Conservation (phyloP, 2,888 invertebrate genomes). For the Eupithecia inturbata region DNA sequence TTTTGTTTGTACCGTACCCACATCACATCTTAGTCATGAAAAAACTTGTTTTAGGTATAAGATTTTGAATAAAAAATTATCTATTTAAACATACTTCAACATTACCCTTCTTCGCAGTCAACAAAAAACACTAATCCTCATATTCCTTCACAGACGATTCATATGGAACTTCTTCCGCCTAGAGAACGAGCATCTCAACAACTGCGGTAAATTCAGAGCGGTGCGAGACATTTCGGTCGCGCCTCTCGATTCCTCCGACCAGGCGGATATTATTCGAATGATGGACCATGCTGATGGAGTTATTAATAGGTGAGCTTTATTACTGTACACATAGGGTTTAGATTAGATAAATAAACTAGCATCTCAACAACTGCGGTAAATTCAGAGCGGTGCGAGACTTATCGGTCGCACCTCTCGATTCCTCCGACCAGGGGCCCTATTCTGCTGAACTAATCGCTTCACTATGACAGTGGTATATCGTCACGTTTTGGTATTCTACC, state of each 20-base stretch:
- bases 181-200: constrained; percentile 99
- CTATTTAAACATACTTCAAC: no score
- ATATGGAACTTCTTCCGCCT: constrained; percentile 99
- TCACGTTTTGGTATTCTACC: no score
- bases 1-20: no score
- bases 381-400: constrained; percentile 99
- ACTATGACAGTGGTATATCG: no score
- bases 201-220: constrained; percentile 99
- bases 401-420: constrained; percentile 96
- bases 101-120: not conserved
- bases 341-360: not conserved
- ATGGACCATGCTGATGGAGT: constrained; percentile 98
- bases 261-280: constrained; percentile 94
- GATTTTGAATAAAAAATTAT: no score
- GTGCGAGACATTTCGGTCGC: constrained; percentile 98
- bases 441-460: no score
- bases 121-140: not conserved
- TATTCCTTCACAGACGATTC: constrained; percentile 87
- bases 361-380: constrained; percentile 98
- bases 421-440: constrained; percentile 97
- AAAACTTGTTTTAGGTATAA: no score
- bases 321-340: not conserved
- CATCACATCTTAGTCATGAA: no score
- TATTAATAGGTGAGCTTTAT: constrained; percentile 84
- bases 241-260: constrained; percentile 96